Evolutionary conservation across 1,140 invertebrate species (phyloP).

Genomic region (Colletes latitarsis): DNA sequence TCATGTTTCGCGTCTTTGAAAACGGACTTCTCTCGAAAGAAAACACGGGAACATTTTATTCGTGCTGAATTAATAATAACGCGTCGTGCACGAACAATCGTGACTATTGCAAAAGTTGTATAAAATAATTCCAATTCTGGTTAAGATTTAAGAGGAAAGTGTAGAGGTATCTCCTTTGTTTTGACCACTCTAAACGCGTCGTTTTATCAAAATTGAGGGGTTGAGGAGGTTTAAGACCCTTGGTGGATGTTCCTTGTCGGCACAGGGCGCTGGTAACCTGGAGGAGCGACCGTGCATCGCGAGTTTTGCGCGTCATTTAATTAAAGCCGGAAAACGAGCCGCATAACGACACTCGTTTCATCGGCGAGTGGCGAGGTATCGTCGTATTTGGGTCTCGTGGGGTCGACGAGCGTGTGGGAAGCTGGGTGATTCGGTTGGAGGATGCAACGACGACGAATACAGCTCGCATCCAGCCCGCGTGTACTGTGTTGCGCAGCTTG

Average conservation of each 20-base stretch:
- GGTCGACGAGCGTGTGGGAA: not conserved
- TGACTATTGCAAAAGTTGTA: too few species aligned
- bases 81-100: too few species aligned
- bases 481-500: conserved; percentile 16
- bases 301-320: conserved; percentile 59
- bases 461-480: not conserved
- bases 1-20: too few species aligned
- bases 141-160: too few species aligned
- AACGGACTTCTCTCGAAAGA: too few species aligned
- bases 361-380: conserved; percentile 20
- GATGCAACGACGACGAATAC: conserved; percentile 30
- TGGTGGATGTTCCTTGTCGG: conserved; percentile 36
- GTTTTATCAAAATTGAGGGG: too few species aligned
- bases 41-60: too few species aligned
- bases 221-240: not conserved
- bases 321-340: conserved; percentile 64
- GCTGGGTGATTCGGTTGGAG: conserved; percentile 26
- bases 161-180: too few species aligned
- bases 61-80: too few species aligned
- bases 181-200: too few species aligned
- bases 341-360: conserved; percentile 57
- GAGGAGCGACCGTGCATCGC: conserved; percentile 32
- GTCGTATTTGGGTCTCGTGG: conserved; percentile 43
- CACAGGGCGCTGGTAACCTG: conserved; percentile 5
- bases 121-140: too few species aligned